Conservation (phyloP, 2,113 vertebrate species). For the Mustela lutreola region DNA sequence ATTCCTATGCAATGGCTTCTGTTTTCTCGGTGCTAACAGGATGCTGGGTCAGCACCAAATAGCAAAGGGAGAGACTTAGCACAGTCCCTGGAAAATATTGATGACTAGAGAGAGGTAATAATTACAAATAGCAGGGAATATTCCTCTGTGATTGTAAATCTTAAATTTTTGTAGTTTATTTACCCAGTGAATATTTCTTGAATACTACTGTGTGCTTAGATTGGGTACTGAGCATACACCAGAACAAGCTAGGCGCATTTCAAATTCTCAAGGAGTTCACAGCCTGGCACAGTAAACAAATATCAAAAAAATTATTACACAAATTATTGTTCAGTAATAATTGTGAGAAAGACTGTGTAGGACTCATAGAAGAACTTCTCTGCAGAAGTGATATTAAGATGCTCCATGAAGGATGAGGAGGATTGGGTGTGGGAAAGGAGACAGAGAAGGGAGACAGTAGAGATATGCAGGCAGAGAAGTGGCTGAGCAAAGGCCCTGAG, state of each 20-base stretch:
- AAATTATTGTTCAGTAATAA: neutral
- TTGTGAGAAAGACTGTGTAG: neutral
- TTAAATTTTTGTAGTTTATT: neutral
- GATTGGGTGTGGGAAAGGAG: neutral
- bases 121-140: neutral
- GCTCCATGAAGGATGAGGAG: neutral
- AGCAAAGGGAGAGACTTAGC: neutral
- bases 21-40: neutral
- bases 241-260: neutral
- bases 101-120: neutral
- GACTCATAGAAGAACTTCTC: neutral
- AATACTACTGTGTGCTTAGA: neutral
- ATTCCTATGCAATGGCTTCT: neutral
- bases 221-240: neutral
- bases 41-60: neutral
- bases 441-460: neutral
- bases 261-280: neutral
- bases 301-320: neutral
- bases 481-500: neutral
- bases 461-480: too few relatives aligned
- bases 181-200: neutral
- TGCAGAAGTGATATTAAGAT: neutral
- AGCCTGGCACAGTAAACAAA: neutral
- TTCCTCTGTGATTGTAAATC: neutral
- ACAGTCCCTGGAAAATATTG: neutral